Conservation (phyloP, 2,113 vertebrate species). For the Excalfactoria chinensis region DNA sequence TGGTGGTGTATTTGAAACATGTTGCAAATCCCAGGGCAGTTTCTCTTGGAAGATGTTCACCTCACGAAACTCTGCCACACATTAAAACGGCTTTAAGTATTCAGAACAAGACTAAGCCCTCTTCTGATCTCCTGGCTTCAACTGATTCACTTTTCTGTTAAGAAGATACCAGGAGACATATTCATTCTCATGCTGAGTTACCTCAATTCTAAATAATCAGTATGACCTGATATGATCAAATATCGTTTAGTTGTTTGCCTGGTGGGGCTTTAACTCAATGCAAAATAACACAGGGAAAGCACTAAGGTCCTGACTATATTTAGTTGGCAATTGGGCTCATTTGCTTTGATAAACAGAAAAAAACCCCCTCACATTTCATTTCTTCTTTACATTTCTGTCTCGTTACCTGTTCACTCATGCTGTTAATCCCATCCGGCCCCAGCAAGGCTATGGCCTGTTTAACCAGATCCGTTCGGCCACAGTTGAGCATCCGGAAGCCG, state of each 20-base stretch:
- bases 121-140: not conserved
- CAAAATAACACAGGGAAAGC: not conserved
- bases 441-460: slow-evolving; percentile 95
- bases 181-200: not conserved
- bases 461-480: slow-evolving; percentile 95
- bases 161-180: not conserved
- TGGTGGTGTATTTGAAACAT: not conserved
- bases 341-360: not conserved
- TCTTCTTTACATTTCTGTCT: not conserved
- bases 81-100: not conserved
- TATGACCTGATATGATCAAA: not conserved
- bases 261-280: not conserved
- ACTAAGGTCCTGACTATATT: not conserved
- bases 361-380: not conserved
- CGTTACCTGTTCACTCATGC: slow-evolving; percentile 95
- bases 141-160: not conserved
- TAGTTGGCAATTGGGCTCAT: not conserved
- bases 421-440: slow-evolving; percentile 95
- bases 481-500: slow-evolving; percentile 99
- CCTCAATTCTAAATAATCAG: not conserved
- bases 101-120: not conserved
- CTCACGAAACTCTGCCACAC: not conserved
- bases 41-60: not conserved
- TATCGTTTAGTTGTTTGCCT: rapidly evolving
- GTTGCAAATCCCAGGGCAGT: not conserved